Conservation (phyloP, 1,140 invertebrate genomes). For the Papilio dardanus region DNA sequence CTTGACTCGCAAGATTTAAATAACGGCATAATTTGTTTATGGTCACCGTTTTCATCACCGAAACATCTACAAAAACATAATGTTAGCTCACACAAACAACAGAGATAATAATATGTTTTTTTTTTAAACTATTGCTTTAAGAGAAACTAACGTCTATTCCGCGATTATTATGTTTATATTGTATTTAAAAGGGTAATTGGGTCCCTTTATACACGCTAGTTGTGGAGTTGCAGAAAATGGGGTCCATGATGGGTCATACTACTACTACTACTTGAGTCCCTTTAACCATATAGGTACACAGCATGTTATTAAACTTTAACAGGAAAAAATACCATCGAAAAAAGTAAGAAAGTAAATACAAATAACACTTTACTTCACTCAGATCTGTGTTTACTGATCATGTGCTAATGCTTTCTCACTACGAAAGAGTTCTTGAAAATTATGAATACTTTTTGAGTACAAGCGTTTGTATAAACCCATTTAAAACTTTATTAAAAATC, state of each 20-base stretch:
- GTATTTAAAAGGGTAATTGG: too few relatives aligned
- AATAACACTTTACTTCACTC: background rate
- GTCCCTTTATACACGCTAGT: too few relatives aligned
- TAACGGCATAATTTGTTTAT: background rate
- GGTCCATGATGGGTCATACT: too few relatives aligned
- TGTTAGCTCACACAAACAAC: background rate
- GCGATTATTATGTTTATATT: too few relatives aligned
- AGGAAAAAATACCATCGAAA: background rate
- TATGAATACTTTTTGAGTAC: background rate
- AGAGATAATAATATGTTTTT: background rate
- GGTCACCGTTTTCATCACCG: background rate
- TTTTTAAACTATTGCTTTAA: too few relatives aligned
- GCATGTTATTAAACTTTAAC: too few relatives aligned
- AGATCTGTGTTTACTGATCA: conserved; percentile 1
- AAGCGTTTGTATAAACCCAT: too few relatives aligned
- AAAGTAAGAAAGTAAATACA: background rate
- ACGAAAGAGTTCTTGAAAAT: background rate
- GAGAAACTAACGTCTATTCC: too few relatives aligned
- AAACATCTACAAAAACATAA: background rate
- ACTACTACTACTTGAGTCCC: too few relatives aligned
- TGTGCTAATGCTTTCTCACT: background rate
- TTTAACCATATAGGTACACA: too few relatives aligned
- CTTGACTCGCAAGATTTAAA: background rate
- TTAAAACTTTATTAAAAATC: too few relatives aligned
- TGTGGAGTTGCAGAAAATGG: too few relatives aligned